phyloP scores from a whole-genome alignment of 2,888 invertebrate species.

The Holacanthella duospinosa region DNA sequence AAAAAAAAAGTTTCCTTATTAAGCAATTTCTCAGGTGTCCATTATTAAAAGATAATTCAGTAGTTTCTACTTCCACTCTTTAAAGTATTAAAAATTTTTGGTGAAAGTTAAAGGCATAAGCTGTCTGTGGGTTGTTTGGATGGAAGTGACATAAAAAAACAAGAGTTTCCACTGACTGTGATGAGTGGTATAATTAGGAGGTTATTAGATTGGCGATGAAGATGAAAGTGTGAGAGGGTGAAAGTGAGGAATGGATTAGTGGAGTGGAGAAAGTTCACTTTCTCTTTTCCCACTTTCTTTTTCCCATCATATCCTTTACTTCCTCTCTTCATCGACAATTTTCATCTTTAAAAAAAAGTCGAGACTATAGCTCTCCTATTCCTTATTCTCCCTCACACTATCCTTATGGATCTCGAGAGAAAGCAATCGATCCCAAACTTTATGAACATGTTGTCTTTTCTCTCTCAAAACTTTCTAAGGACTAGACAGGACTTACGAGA shows the following conservation, averaged over 20 bases:
- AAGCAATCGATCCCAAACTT: neutral
- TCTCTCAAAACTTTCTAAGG: neutral
- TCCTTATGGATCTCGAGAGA: neutral
- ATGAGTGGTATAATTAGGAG: neutral
- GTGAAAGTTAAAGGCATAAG: too few species aligned
- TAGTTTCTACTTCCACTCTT: too few species aligned
- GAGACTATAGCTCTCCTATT: neutral
- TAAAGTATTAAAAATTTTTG: too few species aligned
- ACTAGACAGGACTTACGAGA: too few species aligned
- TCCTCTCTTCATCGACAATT: neutral
- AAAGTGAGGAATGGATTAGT: neutral
- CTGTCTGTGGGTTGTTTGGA: too few species aligned
- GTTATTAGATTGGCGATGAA: neutral
- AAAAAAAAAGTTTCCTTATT: too few species aligned
- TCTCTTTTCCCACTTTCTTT: neutral
- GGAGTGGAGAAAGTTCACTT: neutral
- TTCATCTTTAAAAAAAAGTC: neutral
- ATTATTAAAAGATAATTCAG: too few species aligned
- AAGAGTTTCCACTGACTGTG: neutral
- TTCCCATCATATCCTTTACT: neutral
- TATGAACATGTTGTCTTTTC: neutral
- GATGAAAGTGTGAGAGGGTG: neutral
- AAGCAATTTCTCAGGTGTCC: too few species aligned
- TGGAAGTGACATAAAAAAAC: neutral
- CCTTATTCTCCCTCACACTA: neutral